Evolutionary conservation across 1,140 invertebrate species (phyloP), one percentile per base, ranked within the genome.

Genomic region (Agrilus planipennis): DNA sequence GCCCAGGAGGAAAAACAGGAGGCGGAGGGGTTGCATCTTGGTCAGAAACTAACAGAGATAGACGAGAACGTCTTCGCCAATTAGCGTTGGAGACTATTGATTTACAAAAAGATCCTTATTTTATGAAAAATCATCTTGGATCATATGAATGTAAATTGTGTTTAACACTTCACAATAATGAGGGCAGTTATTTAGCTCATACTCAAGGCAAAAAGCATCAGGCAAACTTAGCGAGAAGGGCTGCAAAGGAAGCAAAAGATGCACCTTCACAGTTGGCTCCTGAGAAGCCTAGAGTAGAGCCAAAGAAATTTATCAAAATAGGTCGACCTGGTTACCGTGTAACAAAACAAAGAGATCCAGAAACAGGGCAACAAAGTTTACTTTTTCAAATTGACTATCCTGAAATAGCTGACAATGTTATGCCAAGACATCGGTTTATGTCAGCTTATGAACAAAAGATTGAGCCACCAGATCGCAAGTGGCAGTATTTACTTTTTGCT

Each of bases 131-230:
- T 73, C 92, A 97, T 72, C 72, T 96, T 32, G 81, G 91, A 0
- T 96, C 95, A 2, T 99, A 99, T 69, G 96, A 99, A 67, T 99
- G 96, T 64, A 99, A 99, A 71, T 65, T 99, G 0, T 99, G 96
- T 73, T 64, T 99, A 12, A 99, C 96, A 1, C 69, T 99, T 10
- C 96, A 99, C 60, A 99, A 99, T 56, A 99, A 99, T 70, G 96
- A 99, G 67, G 96, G 95, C 2, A 97, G 91, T 60, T 99, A 99
- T 60, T 71, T 99, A 52, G 95, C 96, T 10, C 96, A 99, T 56
- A 99, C 96, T 0, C 96, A 99, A 67, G 96, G 96, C n/a, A 99
- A 99, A 61, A 99, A 99, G 55, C 96, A 99, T 86, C 96, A 99
- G 64, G 89, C 92, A 1, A 99, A 99, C 69, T 73, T 99, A 55